Conservation (phyloP, 53 echinoderm and acorn worm genomes). For the Holothuria scabra region DNA sequence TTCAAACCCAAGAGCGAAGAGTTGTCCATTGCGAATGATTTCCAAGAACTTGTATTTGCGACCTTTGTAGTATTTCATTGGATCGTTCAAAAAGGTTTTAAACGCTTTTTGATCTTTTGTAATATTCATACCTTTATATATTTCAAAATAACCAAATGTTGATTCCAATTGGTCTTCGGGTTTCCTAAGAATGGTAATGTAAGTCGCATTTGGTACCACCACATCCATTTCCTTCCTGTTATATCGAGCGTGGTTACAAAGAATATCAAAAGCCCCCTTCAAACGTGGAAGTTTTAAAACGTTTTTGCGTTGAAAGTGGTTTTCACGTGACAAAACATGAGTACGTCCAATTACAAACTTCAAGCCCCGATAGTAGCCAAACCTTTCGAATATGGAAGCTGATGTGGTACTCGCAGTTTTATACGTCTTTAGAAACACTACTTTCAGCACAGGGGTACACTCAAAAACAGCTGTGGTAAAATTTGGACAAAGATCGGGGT, state of each 20-base stretch:
- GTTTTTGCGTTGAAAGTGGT: neutral
- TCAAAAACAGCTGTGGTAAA: too few species aligned
- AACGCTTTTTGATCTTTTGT: constrained; percentile 33
- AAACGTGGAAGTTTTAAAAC: neutral
- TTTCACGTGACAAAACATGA: neutral
- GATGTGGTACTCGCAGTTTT: constrained; percentile 65
- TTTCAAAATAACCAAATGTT: too few species aligned
- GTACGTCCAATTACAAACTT: constrained; percentile 32
- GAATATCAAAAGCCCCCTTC: too few species aligned
- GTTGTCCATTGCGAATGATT: constrained; percentile 49
- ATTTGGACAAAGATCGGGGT: too few species aligned
- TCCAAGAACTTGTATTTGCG: neutral
- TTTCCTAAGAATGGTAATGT: too few species aligned
- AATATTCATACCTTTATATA: too few species aligned
- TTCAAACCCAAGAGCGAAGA: too few species aligned
- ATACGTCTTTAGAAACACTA: constrained; percentile 61
- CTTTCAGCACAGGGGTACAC: too few species aligned
- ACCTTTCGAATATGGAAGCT: too few species aligned
- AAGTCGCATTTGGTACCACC: too few species aligned
- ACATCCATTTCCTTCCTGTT: constrained; percentile 16
- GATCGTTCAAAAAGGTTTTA: constrained; percentile 48
- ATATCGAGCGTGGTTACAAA: too few species aligned
- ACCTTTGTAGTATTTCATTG: neutral
- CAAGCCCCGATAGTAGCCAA: constrained; percentile 44
- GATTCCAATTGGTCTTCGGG: too few species aligned